Conservation (phyloP, 2,797 vertebrate genomes). For the Melanotaenia maccullochi region DNA sequence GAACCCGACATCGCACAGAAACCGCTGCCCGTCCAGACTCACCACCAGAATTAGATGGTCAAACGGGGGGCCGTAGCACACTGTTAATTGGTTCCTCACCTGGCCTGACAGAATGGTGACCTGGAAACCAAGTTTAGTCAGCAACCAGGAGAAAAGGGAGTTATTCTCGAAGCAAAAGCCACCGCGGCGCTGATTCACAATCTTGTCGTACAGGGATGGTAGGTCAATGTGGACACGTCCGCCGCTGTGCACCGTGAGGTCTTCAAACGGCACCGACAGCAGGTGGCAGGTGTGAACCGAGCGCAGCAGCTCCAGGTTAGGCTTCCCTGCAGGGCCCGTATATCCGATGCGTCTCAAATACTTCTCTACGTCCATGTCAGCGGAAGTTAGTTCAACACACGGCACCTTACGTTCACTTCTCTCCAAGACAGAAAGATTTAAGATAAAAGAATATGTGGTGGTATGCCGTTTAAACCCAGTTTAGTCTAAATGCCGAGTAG, state of each 20-base stretch:
- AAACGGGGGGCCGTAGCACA: conserved; percentile 76
- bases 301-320: conserved; percentile 67
- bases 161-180: conserved; percentile 86
- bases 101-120: conserved; percentile 75
- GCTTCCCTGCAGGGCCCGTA: neutral
- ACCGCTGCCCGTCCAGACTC: conserved; percentile 64
- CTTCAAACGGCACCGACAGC: conserved; percentile 81
- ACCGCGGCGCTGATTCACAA: conserved; percentile 75
- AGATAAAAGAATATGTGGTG: neutral
- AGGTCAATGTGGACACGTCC: conserved; percentile 66
- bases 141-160: conserved; percentile 83
- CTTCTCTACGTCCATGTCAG: conserved; percentile 63
- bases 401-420: neutral
- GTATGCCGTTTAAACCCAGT: neutral
- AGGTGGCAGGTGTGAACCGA: conserved; percentile 77
- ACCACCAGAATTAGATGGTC: conserved; percentile 81
- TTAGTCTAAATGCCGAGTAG: neutral
- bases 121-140: conserved; percentile 75
- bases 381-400: neutral
- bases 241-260: conserved; percentile 82
- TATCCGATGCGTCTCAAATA: conserved; percentile 80
- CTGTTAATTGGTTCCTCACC: conserved; percentile 60
- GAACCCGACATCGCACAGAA: conserved; percentile 85
- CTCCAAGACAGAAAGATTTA: neutral
- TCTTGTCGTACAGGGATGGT: conserved; percentile 77